These are phyloP conservation scores for Brachyptera risi DNA, from an alignment of 2,888 invertebrate species.

Conservation along the genomic window DNA sequence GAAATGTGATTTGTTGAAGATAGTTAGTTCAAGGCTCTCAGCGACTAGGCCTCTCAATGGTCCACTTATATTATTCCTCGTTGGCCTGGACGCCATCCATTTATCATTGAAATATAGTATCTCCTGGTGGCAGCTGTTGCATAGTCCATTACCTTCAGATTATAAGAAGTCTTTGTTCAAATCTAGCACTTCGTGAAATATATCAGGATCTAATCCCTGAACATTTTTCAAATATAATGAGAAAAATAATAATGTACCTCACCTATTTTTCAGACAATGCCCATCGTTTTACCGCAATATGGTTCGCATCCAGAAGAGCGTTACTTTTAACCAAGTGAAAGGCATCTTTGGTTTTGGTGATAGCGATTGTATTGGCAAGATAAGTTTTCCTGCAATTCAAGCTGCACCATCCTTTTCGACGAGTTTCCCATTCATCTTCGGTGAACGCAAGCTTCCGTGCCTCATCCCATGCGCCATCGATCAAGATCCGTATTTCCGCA, in stretches of 20 bases:
- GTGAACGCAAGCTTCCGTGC: constrained; percentile 67
- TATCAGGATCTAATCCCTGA: neutral
- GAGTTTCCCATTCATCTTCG: constrained; percentile 89
- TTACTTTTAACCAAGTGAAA: constrained; percentile 96
- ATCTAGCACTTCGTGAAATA: neutral
- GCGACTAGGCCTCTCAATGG: too few relatives aligned
- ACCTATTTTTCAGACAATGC: constrained; percentile 59
- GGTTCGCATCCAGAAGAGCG: constrained; percentile 85
- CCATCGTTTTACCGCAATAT: constrained; percentile 93
- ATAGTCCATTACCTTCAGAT: too few relatives aligned
- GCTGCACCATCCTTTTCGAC: constrained; percentile 91
- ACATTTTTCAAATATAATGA: neutral
- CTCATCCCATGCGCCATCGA: constrained; percentile 98
- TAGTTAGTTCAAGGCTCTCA: too few relatives aligned
- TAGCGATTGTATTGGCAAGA: constrained; percentile 94
- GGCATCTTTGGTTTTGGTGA: constrained; percentile 98
- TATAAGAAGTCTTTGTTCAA: neutral
- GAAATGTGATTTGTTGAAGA: too few relatives aligned
- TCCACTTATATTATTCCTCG: too few relatives aligned
- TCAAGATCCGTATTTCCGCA: constrained; percentile 99
- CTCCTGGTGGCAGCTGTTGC: too few relatives aligned
- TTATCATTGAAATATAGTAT: too few relatives aligned
- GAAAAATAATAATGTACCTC: neutral
- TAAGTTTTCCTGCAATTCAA: constrained; percentile 93
- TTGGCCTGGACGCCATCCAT: too few relatives aligned